Evolutionary conservation across 2,888 invertebrate genomes (phyloP).

Genomic region (Petrolisthes cinctipes): DNA sequence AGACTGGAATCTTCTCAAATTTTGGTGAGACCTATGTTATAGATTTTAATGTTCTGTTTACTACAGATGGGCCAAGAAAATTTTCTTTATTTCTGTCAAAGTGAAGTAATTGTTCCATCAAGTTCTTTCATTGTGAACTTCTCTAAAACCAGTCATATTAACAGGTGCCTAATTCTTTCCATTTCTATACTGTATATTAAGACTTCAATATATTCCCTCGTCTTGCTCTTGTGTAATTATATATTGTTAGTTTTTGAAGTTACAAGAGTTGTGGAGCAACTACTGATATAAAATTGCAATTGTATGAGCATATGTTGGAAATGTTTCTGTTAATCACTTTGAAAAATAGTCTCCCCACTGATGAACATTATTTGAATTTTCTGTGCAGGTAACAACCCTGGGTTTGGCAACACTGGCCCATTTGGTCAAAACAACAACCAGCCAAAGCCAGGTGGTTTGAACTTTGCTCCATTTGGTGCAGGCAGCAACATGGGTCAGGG

Average conservation of each 20-base stretch:
- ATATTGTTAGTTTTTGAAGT: too few relatives aligned
- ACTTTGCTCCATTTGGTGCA: slow-evolving; percentile 31
- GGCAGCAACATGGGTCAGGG: slow-evolving; percentile 20
- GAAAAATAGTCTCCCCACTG: neutral
- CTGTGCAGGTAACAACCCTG: slow-evolving; percentile 37
- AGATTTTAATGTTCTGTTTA: neutral
- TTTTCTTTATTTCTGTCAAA: too few relatives aligned
- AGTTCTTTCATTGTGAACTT: too few relatives aligned
- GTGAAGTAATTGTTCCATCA: too few relatives aligned
- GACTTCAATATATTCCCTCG: too few relatives aligned
- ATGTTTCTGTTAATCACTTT: slow-evolving; percentile 2
- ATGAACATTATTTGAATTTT: slow-evolving; percentile 3
- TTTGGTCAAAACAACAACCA: slow-evolving; percentile 62
- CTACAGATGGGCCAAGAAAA: too few relatives aligned
- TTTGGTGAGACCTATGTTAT: slow-evolving; percentile 63
- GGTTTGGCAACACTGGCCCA: slow-evolving; percentile 60
- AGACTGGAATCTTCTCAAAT: slow-evolving; percentile 66
- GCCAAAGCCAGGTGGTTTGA: slow-evolving; percentile 40
- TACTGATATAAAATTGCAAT: neutral
- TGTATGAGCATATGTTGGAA: neutral
- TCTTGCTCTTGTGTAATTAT: too few relatives aligned
- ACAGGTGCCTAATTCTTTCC: too few relatives aligned
- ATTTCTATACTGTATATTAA: too few relatives aligned
- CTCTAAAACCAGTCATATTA: too few relatives aligned
- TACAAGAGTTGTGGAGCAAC: too few relatives aligned